These are phyloP conservation scores for Fistularia tabacaria DNA, from an alignment of 2,797 vertebrate species.

Conservation along the genomic window DNA sequence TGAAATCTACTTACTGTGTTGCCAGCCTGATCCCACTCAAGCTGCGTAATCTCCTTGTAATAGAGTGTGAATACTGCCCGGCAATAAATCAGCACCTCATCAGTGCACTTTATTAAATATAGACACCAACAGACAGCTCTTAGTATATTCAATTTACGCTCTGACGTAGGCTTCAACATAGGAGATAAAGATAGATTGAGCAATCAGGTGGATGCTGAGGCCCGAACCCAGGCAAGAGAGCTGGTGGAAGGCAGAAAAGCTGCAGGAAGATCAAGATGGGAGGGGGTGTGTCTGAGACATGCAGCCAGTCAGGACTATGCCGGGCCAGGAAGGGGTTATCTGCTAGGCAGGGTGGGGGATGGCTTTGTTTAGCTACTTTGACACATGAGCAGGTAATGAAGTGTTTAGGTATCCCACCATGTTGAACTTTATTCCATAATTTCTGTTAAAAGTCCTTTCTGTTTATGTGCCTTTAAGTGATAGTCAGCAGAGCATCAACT, in stretches of 20 bases:
- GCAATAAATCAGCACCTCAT: constrained; percentile 83
- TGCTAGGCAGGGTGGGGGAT: constrained; percentile 44
- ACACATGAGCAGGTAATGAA: constrained; percentile 30
- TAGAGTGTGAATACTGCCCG: constrained; percentile 81
- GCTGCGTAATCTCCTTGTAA: constrained; percentile 82
- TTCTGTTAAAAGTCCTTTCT: not conserved
- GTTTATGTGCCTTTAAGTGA: constrained; percentile 51
- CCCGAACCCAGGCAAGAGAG: constrained; percentile 54
- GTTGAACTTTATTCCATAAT: too few relatives aligned
- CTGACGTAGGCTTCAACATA: constrained; percentile 76
- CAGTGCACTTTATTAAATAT: constrained; percentile 83
- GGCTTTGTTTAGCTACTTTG: constrained; percentile 45
- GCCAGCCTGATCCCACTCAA: constrained; percentile 76
- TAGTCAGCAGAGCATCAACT: constrained; percentile 59
- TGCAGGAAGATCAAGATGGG: constrained; percentile 59
- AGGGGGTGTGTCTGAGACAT: constrained; percentile 30
- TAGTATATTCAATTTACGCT: constrained; percentile 84
- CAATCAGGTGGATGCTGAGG: constrained; percentile 77
- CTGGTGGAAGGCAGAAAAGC: constrained; percentile 46
- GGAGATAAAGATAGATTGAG: constrained; percentile 82
- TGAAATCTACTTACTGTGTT: constrained; percentile 82
- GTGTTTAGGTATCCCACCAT: too few relatives aligned
- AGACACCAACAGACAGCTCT: constrained; percentile 83
- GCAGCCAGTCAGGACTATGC: constrained; percentile 40
- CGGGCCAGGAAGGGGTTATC: constrained; percentile 49